Base-by-base conservation (phyloP, 1,140 invertebrate species). In the Gonioctena quinquepunctata region DNA sequence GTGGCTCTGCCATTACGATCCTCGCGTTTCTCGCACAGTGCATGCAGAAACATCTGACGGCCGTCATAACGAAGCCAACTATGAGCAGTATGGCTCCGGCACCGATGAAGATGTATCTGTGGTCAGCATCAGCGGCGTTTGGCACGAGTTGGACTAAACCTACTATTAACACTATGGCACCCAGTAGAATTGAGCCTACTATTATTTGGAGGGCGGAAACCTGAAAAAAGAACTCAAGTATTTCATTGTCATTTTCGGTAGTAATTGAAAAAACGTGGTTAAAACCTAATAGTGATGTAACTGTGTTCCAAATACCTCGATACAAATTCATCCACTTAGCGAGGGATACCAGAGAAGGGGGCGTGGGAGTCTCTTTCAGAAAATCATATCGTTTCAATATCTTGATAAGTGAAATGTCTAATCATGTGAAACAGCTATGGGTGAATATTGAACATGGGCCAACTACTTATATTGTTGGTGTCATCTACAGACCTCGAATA, bases 121-220 rank as follows among this genome's bases (percentile, higher is more conserved):
- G 90, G 76, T 91, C 90, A 18, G 89, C 90, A 19, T 91, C 91
- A 75, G 92, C 92, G 25, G 92, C 92, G 48, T 91, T 91, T 18
- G 92, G 92, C 18, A 90, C 91, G 75, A 94, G 84, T 84, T 94
- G 92, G 69, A 94, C 92, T 77, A 94, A 84, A 69, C 92, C 92
- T 76, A 93, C 92, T 59, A 94, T 90, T 67, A 94, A 83, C 49
- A 93, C 87, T 74, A 93, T 90, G 73, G 90, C 90, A 56, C 92
- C 92, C 72, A 93, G 83, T 26, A 94, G 85, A 63, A 93, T 84
- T 4, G 89, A 92, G 23, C 92, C 89, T 48, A 93, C 91, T 64
- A 93, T 88, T 21, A 91, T 87, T 82, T 93, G 91, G 21, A 93
- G 84, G 19, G 90, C 88, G 25, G 92, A 90, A 80, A 92, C 85